Evolutionary conservation across 2,797 vertebrate species (phyloP).

Genomic region (Brotogeris chrysoptera): DNA sequence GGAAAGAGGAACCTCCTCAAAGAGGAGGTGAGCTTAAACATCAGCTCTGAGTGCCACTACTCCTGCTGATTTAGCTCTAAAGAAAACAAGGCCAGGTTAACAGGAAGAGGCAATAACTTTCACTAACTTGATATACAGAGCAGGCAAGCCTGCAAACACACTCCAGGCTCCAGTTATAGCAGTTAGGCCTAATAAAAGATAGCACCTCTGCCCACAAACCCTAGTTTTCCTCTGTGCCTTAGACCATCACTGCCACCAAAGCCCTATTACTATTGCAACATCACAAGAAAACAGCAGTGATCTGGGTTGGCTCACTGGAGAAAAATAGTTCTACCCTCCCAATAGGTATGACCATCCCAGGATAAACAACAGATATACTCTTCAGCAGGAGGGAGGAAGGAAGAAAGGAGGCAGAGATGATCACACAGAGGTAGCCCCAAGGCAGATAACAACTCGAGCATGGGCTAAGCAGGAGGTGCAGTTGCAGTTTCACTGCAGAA

Average conservation of each 20-base stretch:
- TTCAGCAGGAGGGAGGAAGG: not conserved
- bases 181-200: not conserved
- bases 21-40: not conserved
- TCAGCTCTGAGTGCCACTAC: not conserved
- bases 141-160: not conserved
- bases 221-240: not conserved
- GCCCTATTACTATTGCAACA: rapidly evolving
- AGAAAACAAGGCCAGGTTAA: not conserved
- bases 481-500: not conserved
- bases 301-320: not conserved
- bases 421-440: not conserved
- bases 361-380: not conserved
- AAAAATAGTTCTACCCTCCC: not conserved
- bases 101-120: not conserved
- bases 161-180: not conserved
- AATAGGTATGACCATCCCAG: not conserved
- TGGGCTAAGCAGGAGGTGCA: not conserved
- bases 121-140: not conserved
- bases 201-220: not conserved
- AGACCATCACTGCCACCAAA: not conserved
- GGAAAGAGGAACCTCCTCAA: not conserved
- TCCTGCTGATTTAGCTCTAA: not conserved
- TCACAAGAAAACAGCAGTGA: not conserved
- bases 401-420: not conserved
- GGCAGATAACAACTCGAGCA: not conserved